Evolutionary conservation across 2,888 invertebrate species (phyloP), one percentile per base, ranked within the genome.

Genomic region (Chymomyza amoena): DNA sequence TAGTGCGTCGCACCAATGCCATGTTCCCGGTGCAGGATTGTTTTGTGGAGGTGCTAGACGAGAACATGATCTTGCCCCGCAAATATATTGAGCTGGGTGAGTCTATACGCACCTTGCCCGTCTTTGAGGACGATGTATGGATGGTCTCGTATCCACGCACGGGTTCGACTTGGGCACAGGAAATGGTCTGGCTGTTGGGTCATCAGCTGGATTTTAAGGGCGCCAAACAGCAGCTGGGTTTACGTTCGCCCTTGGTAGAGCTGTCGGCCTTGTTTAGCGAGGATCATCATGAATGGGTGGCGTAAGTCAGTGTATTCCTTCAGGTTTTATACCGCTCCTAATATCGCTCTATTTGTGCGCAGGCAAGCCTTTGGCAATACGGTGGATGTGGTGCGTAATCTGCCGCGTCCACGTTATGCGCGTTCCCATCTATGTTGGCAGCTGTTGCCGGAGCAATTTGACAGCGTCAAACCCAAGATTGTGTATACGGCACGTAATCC

Each of bases 81-180:
- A 94, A 94, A 81, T 96, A 94, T 83, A 92, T 93, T 80, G 93
- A 94, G 15, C 93, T 96, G 50, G 95, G 94, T 0, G 94, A 95
- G 78, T 93, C 94, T 78, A 95, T 97, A 68, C 90, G 95, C 69
- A 94, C 96, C 68, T 93, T 97, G 89, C 93, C 95, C 66, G 94
- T 97, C 2, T 92, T 94, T 66, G 93, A 94, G 4, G 95, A 95
- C 79, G 97, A 98, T 90, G 94, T 97, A 0, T 97, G 97, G 95
- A 93, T 97, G 90, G 94, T 96, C 59, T 97, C 97, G 10, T 97
- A 96, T 92, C 97, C 98, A 0, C 94, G 97, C 86, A 97, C 97
- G 81, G 97, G 97, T 15, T 97, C 97, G 25, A 98, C 98, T 0
- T 98, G 98, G 98, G 94, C 96, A 0, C 97, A 97, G 89, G 98